Evolutionary conservation across 2,113 vertebrate genomes (phyloP), one percentile per base, ranked within the genome.

Genomic region (Psittacula cyanocephala): DNA sequence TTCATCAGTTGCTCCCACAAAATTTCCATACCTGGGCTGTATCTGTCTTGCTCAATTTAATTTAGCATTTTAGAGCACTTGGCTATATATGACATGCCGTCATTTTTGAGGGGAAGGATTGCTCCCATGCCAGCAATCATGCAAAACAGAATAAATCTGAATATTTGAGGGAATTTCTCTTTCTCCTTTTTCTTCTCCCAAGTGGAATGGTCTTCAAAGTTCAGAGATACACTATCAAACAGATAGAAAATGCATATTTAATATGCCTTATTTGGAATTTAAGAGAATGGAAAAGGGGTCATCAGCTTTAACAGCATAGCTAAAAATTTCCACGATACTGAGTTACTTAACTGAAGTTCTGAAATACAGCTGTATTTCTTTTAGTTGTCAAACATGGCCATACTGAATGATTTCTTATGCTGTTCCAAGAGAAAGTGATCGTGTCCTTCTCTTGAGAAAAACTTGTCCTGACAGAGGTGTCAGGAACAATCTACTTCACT

Each of bases 391-490:
- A 69, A 86, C 28, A 46, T 31, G n/a, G n/a, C 70, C 44, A 20
- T n/a, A 49, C 22, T 65, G 69, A 88, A 33, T 81, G 68, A 81
- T 79, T 81, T 93, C 86, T 41, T 70, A 59, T 33, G 47, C 2
- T 2, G 69, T 81, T 93, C 64, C 79, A 86, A 71, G 49, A 80
- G 62, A 87, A 80, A 91, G 47, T 37, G 79, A 91, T 60, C 0
- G 0, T 62, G 24, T 90, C 88, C 60, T 92, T 64, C 74, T 94
- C 62, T 91, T 92, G 92, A 95, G 74, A 84, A 89, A 86, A 81
- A 97, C 74, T 79, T 89, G 63, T 84, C 83, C 91, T 95, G 96
- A 95, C 96, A 96, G 92, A 94, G 88, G 62, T 91, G 96, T 93
- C 96, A 94, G 39, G 37, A 67, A 65, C 77, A 89, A 97, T 95